Conservation (phyloP, 2,113 vertebrate genomes). For the Hippocampus mohnikei region DNA sequence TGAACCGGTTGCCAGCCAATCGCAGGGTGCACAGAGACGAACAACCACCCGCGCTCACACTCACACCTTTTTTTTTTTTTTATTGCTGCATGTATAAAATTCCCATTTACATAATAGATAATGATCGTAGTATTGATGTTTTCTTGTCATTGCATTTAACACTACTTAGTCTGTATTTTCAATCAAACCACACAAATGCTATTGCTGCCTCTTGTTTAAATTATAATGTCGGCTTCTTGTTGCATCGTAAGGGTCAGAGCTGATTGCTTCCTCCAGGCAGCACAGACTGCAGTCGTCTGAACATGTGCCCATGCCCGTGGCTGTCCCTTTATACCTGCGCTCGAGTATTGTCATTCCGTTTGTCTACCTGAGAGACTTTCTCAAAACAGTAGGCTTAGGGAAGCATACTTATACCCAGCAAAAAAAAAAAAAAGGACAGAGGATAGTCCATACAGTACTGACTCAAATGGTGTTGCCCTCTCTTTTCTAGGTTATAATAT, state of each 20-base stretch:
- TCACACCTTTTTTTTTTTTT: too few species aligned
- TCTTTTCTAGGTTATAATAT: conserved; percentile 24
- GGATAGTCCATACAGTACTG: too few species aligned
- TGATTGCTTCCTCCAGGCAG: conserved; percentile 59
- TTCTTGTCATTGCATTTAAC: conserved; percentile 1
- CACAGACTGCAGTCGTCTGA: conserved; percentile 77
- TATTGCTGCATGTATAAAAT: not conserved
- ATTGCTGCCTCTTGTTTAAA: conserved; percentile 26
- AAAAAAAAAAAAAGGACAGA: conserved; percentile 80
- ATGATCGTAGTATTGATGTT: not conserved
- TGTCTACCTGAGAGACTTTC: conserved; percentile 88
- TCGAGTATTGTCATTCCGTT: conserved; percentile 87
- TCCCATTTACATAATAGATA: not conserved
- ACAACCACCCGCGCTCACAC: too few species aligned
- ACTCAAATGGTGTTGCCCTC: conserved; percentile 14
- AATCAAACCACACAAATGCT: conserved; percentile 1
- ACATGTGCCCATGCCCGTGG: conserved; percentile 82
- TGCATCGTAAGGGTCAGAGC: conserved; percentile 74
- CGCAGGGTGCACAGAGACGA: too few species aligned
- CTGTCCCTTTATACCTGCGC: conserved; percentile 85
- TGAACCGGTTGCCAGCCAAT: too few species aligned
- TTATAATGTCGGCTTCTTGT: conserved; percentile 42
- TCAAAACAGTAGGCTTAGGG: conserved; percentile 84
- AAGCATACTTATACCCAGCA: conserved; percentile 80
- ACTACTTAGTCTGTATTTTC: not conserved